These are phyloP conservation scores for Mus caroli DNA, from an alignment of 2,797 vertebrate species.

Conservation along the genomic window DNA sequence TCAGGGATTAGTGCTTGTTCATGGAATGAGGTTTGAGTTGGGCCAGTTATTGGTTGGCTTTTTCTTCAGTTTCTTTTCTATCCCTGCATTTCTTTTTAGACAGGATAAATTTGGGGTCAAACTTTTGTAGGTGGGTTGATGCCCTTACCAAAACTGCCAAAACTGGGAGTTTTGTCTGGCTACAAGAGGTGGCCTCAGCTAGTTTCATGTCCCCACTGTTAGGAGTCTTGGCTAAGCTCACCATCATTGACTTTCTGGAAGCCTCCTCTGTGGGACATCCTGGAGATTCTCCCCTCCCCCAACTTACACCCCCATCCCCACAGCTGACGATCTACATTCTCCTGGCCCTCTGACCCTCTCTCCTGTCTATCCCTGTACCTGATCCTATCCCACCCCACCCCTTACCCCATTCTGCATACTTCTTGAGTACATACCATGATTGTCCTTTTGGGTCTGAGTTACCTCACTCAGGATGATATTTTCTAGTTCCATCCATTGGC, in stretches of 20 bases:
- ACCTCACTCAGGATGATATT: background rate
- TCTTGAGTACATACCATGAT: background rate
- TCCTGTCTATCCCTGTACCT: background rate
- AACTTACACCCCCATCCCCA: background rate
- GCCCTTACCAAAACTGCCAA: too few species aligned
- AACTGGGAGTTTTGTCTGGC: background rate
- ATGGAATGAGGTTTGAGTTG: background rate
- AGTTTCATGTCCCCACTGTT: background rate
- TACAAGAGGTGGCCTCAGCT: background rate
- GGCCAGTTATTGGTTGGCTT: background rate
- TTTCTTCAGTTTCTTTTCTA: background rate
- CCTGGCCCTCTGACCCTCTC: background rate
- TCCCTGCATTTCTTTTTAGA: background rate
- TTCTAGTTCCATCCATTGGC: background rate
- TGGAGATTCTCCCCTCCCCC: background rate
- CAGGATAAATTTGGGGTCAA: background rate
- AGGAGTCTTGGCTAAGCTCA: background rate
- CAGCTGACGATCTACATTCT: background rate
- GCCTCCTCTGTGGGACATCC: background rate
- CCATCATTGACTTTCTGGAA: background rate
- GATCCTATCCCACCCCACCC: background rate
- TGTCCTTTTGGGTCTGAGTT: background rate
- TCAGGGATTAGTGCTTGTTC: background rate
- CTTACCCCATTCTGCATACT: background rate
- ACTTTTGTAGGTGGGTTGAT: background rate